Conservation (phyloP, 2,888 invertebrate species). For the Argyra leucocephala region DNA sequence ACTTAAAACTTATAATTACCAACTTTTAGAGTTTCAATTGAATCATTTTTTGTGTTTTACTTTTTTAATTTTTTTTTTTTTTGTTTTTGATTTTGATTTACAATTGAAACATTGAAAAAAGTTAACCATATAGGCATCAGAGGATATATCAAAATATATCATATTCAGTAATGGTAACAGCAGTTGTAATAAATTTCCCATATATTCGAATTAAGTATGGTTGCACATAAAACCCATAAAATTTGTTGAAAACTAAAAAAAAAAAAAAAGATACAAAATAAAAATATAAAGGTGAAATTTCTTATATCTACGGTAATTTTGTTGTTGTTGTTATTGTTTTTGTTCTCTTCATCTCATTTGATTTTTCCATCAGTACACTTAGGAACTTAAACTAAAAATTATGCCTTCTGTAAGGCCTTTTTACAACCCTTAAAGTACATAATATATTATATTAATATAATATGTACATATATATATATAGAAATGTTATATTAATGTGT, state of each 20-base stretch:
- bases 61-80: too few relatives aligned
- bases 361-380: too few relatives aligned
- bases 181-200: slow-evolving; percentile 7
- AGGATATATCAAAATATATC: neutral
- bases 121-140: neutral
- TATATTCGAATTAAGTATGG: slow-evolving; percentile 11
- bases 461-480: too few relatives aligned
- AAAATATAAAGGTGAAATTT: neutral
- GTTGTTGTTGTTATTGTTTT: too few relatives aligned
- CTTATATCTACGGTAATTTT: neutral
- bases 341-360: too few relatives aligned
- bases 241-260: neutral
- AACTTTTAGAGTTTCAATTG: too few relatives aligned
- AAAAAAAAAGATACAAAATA: neutral
- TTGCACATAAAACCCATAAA: slow-evolving; percentile 10
- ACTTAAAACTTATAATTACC: too few relatives aligned
- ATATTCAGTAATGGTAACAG: neutral
- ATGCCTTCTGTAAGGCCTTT: too few relatives aligned
- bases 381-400: too few relatives aligned
- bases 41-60: too few relatives aligned
- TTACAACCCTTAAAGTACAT: neutral
- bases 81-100: too few relatives aligned
- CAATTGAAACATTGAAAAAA: neutral
- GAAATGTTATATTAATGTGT: neutral
- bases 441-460: too few relatives aligned